Conservation (phyloP, 2,797 vertebrate genomes). For the Phrynocephalus guinanensis region DNA sequence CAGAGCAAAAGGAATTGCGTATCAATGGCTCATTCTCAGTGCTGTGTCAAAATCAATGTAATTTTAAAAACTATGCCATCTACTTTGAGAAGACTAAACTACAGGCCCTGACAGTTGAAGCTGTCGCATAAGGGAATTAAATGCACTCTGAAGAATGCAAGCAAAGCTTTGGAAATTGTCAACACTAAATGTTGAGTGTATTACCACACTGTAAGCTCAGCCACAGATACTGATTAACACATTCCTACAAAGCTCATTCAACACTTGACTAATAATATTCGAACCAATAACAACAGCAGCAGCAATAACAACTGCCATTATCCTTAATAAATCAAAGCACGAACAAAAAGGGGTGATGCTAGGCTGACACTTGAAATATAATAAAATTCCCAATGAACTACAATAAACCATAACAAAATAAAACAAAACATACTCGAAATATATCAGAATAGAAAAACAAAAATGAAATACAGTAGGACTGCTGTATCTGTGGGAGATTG, state of each 20-base stretch:
- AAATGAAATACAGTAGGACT: too few relatives aligned
- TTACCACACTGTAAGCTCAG: not conserved
- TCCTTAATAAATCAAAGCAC: too few relatives aligned
- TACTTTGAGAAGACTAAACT: slow-evolving; percentile 9
- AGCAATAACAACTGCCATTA: too few relatives aligned
- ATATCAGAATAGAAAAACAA: too few relatives aligned
- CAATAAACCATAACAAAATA: too few relatives aligned
- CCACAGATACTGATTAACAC: not conserved
- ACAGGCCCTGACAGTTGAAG: not conserved
- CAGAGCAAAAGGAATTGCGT: slow-evolving; percentile 10
- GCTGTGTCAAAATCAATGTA: slow-evolving; percentile 24
- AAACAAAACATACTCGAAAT: too few relatives aligned
- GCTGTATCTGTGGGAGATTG: too few relatives aligned
- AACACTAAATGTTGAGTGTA: not conserved
- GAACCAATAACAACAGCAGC: too few relatives aligned
- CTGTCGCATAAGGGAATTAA: not conserved
- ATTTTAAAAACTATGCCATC: slow-evolving; percentile 4
- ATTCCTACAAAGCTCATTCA: not conserved
- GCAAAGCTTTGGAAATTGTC: not conserved
- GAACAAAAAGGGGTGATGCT: too few relatives aligned
- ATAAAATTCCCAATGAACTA: too few relatives aligned
- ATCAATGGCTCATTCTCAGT: not conserved
- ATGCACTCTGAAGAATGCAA: slow-evolving; percentile 8
- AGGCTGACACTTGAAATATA: too few relatives aligned
- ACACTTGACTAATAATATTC: too few relatives aligned